A percentile compares a stretch with the other conserved stretches of the same genome.
phyloP scores from a whole-genome alignment of 2,797 vertebrate genomes.

The Chaetodon trifasciatus region DNA sequence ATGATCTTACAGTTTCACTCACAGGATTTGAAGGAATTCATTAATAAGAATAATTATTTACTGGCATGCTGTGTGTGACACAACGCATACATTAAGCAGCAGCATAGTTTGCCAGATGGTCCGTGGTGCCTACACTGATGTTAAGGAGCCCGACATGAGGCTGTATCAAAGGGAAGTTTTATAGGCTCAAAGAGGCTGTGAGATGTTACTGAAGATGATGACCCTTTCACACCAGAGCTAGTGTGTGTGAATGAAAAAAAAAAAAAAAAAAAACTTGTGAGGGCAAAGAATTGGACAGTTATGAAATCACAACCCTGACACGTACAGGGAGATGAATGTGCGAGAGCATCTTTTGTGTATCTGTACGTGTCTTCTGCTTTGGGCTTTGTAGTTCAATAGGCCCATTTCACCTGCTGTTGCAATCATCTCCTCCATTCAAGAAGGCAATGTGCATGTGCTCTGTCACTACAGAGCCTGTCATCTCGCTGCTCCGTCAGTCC shows the following conservation, averaged over 20 bases:
- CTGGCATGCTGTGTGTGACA: neutral
- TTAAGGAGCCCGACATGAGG: neutral
- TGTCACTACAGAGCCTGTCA: neutral
- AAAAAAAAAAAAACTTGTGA: neutral
- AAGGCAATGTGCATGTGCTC: neutral
- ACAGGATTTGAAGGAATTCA: conserved; percentile 6
- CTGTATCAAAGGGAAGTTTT: neutral
- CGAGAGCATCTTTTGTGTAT: conserved; percentile 9
- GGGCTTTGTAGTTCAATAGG: conserved; percentile 7
- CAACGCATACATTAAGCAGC: conserved; percentile 12
- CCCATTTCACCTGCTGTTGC: conserved; percentile 17
- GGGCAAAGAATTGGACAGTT: conserved; percentile 11
- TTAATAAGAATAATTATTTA: neutral
- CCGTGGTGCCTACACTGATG: neutral
- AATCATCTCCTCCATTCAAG: conserved; percentile 23
- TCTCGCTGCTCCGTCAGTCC: neutral
- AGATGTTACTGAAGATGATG: conserved; percentile 12
- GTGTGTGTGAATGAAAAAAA: neutral
- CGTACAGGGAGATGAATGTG: neutral
- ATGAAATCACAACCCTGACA: conserved; percentile 12
- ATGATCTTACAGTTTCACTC: neutral
- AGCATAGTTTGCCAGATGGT: conserved; percentile 18
- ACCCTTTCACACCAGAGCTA: neutral
- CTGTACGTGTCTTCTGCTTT: neutral
- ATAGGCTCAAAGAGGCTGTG: neutral